These are phyloP conservation scores for Agrotis ipsilon DNA, from an alignment of 2,888 invertebrate genomes.

Conservation along the genomic window DNA sequence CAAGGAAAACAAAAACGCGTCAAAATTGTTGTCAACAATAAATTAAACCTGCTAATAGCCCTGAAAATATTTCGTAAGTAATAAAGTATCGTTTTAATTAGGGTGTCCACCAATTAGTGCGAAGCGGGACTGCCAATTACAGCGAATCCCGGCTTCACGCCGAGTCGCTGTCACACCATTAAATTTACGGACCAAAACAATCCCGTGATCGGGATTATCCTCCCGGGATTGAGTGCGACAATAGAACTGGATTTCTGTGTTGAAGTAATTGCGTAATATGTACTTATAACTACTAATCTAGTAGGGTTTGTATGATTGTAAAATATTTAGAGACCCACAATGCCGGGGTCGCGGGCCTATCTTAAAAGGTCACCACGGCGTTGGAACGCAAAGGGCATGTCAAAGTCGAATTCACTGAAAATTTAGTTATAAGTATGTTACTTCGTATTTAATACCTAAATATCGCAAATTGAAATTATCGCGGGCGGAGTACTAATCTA, in stretches of 20 bases:
- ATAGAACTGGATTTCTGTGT: constrained; percentile 19
- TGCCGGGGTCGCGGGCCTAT: too few relatives aligned
- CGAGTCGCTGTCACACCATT: constrained; percentile 51
- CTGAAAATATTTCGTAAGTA: constrained; percentile 44
- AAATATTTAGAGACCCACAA: too few relatives aligned
- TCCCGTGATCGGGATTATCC: constrained; percentile 66
- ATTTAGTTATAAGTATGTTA: too few relatives aligned
- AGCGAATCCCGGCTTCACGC: constrained; percentile 52
- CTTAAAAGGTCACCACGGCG: too few relatives aligned
- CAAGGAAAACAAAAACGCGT: constrained; percentile 24
- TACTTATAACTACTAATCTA: too few relatives aligned
- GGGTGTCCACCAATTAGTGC: constrained; percentile 66
- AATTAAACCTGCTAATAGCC: constrained; percentile 49
- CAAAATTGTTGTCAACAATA: constrained; percentile 34
- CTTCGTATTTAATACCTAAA: too few relatives aligned
- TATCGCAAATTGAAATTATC: too few relatives aligned
- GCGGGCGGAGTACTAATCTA: too few relatives aligned
- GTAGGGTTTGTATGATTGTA: too few relatives aligned
- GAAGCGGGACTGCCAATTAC: constrained; percentile 71
- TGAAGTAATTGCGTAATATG: not conserved
- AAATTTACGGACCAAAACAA: constrained; percentile 70
- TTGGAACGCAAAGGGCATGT: too few relatives aligned
- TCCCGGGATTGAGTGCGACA: constrained; percentile 50
- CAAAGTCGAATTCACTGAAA: too few relatives aligned
- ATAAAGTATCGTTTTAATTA: constrained; percentile 61